Evolutionary conservation across 1,140 invertebrate genomes (phyloP).

Genomic region (Hylaeus anthracinus): DNA sequence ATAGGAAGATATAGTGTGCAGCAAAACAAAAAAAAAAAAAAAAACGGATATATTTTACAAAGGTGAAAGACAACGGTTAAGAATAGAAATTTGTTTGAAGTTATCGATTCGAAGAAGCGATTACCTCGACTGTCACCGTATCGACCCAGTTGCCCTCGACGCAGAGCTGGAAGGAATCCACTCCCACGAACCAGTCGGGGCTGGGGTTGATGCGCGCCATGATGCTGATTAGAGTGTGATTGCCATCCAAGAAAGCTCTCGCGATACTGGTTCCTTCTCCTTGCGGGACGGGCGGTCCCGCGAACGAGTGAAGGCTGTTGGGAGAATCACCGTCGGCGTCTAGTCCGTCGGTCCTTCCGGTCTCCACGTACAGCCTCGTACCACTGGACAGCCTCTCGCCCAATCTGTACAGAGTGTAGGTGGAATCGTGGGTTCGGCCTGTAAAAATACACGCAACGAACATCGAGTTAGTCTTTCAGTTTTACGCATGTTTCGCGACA

Average conservation of each 20-base stretch:
- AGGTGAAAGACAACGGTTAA: no score
- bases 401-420: constrained; percentile 90
- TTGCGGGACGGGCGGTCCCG: constrained; percentile 87
- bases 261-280: constrained; percentile 90
- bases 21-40: no score
- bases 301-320: constrained; percentile 88
- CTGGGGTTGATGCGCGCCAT: constrained; percentile 95
- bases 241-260: constrained; percentile 94
- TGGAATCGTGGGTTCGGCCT: constrained; percentile 93
- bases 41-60: no score
- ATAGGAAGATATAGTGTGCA: no score
- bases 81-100: no score
- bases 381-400: constrained; percentile 87
- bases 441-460: constrained; percentile 34
- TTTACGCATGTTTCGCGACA: no score
- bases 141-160: constrained; percentile 97
- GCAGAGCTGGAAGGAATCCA: constrained; percentile 96
- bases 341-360: constrained; percentile 87
- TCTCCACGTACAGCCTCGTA: constrained; percentile 91
- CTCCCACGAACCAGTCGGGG: constrained; percentile 98
- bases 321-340: constrained; percentile 82
- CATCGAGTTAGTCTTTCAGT: no score
- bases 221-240: constrained; percentile 93
- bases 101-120: background rate
- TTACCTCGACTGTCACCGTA: constrained; percentile 93